phyloP scores from a whole-genome alignment of 2,888 invertebrate species.

The Camptogramma bilineatum region DNA sequence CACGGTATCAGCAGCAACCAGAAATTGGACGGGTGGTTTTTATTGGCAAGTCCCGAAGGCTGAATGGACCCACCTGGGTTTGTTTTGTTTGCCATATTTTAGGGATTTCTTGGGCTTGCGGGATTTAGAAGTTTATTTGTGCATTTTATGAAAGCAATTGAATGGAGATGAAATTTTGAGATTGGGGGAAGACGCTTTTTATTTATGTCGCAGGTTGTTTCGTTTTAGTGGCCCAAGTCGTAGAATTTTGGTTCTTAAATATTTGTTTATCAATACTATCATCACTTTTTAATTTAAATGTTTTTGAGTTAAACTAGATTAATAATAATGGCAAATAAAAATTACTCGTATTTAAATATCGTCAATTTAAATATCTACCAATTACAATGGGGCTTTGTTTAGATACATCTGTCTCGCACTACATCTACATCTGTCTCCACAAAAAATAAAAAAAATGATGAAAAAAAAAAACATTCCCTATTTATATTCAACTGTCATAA shows the following conservation, averaged over 20 bases:
- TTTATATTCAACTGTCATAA: no score
- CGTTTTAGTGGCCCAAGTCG: background rate
- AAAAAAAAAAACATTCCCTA: no score
- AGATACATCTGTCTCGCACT: no score
- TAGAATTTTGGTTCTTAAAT: background rate
- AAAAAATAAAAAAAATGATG: no score
- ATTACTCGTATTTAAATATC: no score
- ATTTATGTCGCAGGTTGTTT: background rate
- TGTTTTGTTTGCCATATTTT: constrained; percentile 47
- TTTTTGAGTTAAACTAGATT: no score
- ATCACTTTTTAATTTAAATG: no score
- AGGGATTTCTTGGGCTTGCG: constrained; percentile 29
- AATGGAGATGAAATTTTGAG: constrained; percentile 11
- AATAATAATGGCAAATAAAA: no score
- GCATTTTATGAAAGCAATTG: constrained; percentile 30
- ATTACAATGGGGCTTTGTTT: no score
- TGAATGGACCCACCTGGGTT: constrained; percentile 55
- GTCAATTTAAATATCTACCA: no score
- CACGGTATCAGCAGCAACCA: constrained; percentile 68
- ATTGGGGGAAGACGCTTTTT: constrained; percentile 3
- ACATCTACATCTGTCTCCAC: no score
- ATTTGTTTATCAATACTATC: no score
- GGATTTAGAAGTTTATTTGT: constrained; percentile 27
- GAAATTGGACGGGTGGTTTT: constrained; percentile 72
- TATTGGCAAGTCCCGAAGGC: constrained; percentile 53